phyloP scores from a whole-genome alignment of 2,888 invertebrate species.

The Agonopterix alstromeriana region DNA sequence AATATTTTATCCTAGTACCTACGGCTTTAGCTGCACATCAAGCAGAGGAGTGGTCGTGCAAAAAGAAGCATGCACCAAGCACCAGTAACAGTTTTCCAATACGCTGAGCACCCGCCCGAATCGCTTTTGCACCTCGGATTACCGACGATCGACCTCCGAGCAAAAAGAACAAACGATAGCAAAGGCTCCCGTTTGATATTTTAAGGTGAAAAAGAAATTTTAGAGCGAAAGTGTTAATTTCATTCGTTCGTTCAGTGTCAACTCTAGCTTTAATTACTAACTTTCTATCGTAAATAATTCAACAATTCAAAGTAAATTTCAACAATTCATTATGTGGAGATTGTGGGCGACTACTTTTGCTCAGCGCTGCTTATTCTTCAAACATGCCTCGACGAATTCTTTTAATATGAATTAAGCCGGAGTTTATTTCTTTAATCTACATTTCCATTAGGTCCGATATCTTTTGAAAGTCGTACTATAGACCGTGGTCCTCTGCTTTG shows the following conservation, averaged over 20 bases:
- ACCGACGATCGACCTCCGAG: slow-evolving; percentile 28
- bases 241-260: slow-evolving; percentile 4
- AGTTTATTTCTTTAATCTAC: too few species aligned
- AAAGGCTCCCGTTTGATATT: slow-evolving; percentile 38
- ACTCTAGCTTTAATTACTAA: not conserved
- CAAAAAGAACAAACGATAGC: slow-evolving; percentile 22
- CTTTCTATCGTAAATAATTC: not conserved
- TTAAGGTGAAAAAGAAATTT: slow-evolving; percentile 32
- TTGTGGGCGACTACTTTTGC: too few species aligned
- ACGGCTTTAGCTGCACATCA: too few species aligned
- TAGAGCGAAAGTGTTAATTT: slow-evolving; percentile 37
- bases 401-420: too few species aligned
- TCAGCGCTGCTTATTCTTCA: too few species aligned
- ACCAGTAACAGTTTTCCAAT: slow-evolving; percentile 50
- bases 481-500: slow-evolving; percentile 18
- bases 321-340: too few species aligned
- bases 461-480: slow-evolving; percentile 12
- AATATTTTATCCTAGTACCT: too few species aligned
- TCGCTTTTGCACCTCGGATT: slow-evolving; percentile 51
- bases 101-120: slow-evolving; percentile 36
- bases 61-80: slow-evolving; percentile 23
- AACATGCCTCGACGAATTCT: too few species aligned
- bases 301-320: too few species aligned
- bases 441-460: not conserved
- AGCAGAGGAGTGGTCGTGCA: not conserved